Base-by-base conservation (phyloP, 2,797 vertebrate genomes). In the Ceryle rudis region DNA sequence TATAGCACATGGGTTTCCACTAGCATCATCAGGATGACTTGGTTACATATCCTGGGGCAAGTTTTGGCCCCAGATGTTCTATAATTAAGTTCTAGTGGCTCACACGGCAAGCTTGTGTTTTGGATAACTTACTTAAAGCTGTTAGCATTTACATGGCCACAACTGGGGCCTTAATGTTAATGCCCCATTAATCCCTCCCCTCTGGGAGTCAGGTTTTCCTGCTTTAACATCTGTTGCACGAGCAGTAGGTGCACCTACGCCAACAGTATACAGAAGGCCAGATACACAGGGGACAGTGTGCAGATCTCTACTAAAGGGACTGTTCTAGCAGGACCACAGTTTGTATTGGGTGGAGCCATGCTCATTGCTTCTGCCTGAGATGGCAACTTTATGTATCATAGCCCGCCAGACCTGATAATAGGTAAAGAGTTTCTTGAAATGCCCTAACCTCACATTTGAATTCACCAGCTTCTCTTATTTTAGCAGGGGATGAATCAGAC, bases 211-310 rank as follows among this genome's bases (percentile, higher is more conserved):
- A 77, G 80, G 66, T 92, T 89, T 95, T 90, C 55, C 31, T 29
- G 14, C 58, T 96, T 65, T 82, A 92, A 80, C 91, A 95, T 92
- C 93, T 95, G 86, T 94, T 93, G 73, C 71, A 64, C 44, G 60
- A 77, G 66, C 91, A 89, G 88, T 73, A 70, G 91, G 67, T 95
- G 55, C 77, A 86, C 55, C 94, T 91, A 41, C 2, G 1, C 26
- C 0, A 11, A 54, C 67, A 60, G 52, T 10, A 12, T 44, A n/a
- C 62, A 54, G 74, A 41, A 49, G 0, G 79, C 69, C 69, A 91
- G 35, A 31, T 79, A 51, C 72, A 21, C 46, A n/a, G 42, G 70
- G 65, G 51, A 84, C n/a, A 14, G 20, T 21, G 64, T 75, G 52
- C 44, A 49, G 29, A 19, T 64, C 42, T 70, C 77, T 73, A 2